A percentile compares a stretch with the other conserved stretches of the same genome.
Conservation (phyloP, 2,888 invertebrate genomes). For the Cryptosula pallasiana region DNA sequence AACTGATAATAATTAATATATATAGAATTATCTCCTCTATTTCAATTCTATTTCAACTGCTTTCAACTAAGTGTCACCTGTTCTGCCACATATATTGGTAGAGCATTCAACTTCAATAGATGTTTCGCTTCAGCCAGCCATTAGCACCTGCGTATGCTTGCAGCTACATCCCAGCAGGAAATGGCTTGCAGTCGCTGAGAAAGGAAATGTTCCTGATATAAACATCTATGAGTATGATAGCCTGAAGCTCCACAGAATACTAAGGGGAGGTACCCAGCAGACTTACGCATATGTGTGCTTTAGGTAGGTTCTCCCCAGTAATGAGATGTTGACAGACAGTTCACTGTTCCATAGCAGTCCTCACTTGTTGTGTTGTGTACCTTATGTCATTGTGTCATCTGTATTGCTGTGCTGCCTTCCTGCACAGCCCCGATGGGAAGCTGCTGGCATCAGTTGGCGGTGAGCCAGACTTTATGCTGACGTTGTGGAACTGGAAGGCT, state of each 20-base stretch:
- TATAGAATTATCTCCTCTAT: too few species aligned
- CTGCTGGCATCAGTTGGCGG: constrained; percentile 76
- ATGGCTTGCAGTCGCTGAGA: constrained; percentile 80
- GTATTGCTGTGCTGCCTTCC: background rate
- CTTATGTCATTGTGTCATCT: background rate
- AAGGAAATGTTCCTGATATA: constrained; percentile 68
- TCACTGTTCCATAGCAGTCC: background rate
- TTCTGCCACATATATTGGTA: too few species aligned
- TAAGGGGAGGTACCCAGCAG: constrained; percentile 69
- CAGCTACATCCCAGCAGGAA: constrained; percentile 57
- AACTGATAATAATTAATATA: too few species aligned
- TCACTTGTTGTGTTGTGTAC: background rate
- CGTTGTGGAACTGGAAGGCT: constrained; percentile 81
- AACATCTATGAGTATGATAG: constrained; percentile 79
- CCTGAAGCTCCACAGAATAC: constrained; percentile 67
- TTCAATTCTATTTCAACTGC: too few species aligned
- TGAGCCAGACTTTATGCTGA: constrained; percentile 78
- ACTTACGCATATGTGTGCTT: constrained; percentile 65
- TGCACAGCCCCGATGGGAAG: constrained; percentile 69
- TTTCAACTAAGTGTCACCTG: too few species aligned
- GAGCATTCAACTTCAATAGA: too few species aligned
- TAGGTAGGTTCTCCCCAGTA: too few species aligned
- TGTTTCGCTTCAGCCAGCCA: too few species aligned
- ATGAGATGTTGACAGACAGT: too few species aligned
- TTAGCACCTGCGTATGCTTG: too few species aligned